Conservation (phyloP, 2,113 vertebrate genomes). For the Pygoscelis antarcticus region DNA sequence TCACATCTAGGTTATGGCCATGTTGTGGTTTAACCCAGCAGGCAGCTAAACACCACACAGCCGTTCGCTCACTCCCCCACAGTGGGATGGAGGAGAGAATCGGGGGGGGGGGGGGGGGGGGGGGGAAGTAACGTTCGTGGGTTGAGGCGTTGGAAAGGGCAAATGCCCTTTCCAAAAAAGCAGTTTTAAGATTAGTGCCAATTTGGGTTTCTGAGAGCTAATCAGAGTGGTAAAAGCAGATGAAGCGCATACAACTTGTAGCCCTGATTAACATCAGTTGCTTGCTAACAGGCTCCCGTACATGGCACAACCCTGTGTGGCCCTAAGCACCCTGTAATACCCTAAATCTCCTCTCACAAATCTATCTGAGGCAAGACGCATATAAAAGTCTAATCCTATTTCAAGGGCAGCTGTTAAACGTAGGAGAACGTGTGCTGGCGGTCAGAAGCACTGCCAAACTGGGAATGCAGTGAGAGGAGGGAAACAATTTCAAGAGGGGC, state of each 20-base stretch:
- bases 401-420: conserved; percentile 8
- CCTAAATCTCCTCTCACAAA: conserved; percentile 35
- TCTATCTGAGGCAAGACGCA: background rate
- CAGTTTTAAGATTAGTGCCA: background rate
- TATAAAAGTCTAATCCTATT: conserved; percentile 24
- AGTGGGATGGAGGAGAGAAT: no score
- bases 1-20: background rate
- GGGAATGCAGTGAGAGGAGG: background rate
- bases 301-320: background rate
- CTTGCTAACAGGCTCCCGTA: background rate
- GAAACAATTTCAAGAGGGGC: background rate
- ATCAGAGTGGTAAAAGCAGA: background rate
- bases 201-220: background rate
- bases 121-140: no score
- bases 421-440: background rate
- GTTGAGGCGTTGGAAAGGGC: no score
- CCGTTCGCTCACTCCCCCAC: no score
- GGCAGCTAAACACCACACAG: no score
- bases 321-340: background rate
- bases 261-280: background rate
- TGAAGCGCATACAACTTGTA: background rate
- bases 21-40: no score
- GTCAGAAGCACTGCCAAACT: background rate
- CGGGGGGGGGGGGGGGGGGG: no score
- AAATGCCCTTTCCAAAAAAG: background rate